These are phyloP conservation scores for Pasiphila rectangulata DNA, from an alignment of 2,888 invertebrate species.

Conservation along the genomic window DNA sequence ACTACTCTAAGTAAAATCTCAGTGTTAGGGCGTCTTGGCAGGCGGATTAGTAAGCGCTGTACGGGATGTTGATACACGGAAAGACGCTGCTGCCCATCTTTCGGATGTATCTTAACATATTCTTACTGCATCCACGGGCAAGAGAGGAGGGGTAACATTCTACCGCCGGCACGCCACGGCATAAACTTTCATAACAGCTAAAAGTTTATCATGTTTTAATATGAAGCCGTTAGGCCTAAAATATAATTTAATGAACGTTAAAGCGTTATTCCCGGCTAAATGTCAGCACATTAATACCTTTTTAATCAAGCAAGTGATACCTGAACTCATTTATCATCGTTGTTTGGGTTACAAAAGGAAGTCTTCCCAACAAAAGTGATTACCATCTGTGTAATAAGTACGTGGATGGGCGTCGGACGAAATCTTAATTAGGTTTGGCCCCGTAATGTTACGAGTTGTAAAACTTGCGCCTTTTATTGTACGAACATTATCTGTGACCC, in stretches of 20 bases:
- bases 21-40: too few species aligned
- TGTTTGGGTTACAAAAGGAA: conserved; percentile 51
- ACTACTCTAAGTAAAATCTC: too few species aligned
- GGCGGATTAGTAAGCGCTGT: background rate
- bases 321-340: conserved; percentile 49
- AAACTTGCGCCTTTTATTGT: conserved; percentile 40
- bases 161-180: background rate
- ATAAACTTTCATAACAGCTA: background rate
- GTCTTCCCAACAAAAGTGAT: conserved; percentile 46
- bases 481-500: conserved; percentile 37
- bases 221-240: too few species aligned
- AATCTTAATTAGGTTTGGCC: conserved; percentile 54
- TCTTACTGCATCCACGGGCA: too few species aligned
- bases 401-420: conserved; percentile 44
- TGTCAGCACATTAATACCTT: conserved; percentile 17
- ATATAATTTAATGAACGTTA: background rate
- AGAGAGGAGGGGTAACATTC: background rate
- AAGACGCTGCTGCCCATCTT: too few species aligned
- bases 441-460: conserved; percentile 39
- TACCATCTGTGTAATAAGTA: conserved; percentile 56
- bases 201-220: background rate
- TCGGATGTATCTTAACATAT: too few species aligned
- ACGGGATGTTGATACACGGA: background rate
- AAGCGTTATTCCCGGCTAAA: background rate
- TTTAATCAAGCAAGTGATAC: conserved; percentile 43